Percentiles rank a stretch among this genome's conserved stretches.
Conservation (phyloP, 2,113 vertebrate genomes). For the Aplodontia rufa region DNA sequence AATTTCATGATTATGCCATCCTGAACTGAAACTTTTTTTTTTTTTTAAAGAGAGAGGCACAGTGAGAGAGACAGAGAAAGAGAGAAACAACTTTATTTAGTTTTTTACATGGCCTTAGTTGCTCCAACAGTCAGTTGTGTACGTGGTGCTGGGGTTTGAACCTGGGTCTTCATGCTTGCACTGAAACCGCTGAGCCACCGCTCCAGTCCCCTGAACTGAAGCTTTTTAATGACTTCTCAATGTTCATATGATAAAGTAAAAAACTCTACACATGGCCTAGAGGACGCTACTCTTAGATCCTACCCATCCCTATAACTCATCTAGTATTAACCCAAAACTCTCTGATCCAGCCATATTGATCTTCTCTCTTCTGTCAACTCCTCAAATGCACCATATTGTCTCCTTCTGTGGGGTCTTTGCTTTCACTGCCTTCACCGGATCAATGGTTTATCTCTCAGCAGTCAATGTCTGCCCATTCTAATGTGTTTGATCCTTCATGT, state of each 20-base stretch:
- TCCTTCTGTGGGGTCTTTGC: not conserved
- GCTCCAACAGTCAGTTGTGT: too few species aligned
- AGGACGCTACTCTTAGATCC: not conserved
- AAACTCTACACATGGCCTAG: not conserved
- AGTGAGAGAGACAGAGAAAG: too few species aligned
- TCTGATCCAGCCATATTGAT: not conserved
- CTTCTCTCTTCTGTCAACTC: not conserved
- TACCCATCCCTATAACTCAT: not conserved
- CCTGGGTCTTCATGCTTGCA: too few species aligned
- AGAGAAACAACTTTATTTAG: too few species aligned
- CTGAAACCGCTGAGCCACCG: too few species aligned
- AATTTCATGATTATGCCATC: conserved; percentile 1
- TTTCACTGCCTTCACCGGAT: not conserved
- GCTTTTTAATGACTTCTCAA: not conserved
- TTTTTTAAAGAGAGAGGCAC: too few species aligned
- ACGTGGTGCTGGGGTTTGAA: too few species aligned
- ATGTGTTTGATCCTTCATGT: not conserved
- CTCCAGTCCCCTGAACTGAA: not conserved
- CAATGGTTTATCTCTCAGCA: not conserved
- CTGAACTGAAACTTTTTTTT: not conserved
- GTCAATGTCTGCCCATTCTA: not conserved
- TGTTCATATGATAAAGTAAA: not conserved
- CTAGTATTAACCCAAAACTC: not conserved
- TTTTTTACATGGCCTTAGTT: too few species aligned
- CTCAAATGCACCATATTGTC: not conserved